Evolutionary conservation across 2,888 invertebrate species (phyloP).

Genomic region (Tiliacea aurago): DNA sequence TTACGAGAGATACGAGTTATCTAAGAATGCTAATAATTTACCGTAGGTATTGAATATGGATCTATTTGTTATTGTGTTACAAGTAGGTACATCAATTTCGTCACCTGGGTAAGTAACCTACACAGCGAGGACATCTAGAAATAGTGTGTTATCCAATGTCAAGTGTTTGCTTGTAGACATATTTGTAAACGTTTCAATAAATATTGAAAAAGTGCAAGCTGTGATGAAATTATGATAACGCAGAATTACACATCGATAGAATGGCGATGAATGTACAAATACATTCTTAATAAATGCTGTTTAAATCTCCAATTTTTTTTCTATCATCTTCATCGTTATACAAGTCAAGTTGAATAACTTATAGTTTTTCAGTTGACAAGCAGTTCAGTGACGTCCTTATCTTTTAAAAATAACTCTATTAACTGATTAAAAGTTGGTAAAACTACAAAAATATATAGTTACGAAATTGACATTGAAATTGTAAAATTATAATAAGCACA

Average conservation of each 20-base stretch:
- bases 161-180: conserved; percentile 63
- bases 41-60: conserved; percentile 12
- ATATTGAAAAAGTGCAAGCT: conserved; percentile 60
- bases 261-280: conserved; percentile 22
- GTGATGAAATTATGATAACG: conserved; percentile 50
- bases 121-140: conserved; percentile 63
- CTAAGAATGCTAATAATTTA: conserved; percentile 23
- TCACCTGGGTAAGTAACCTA: conserved; percentile 22
- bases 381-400: background rate
- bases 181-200: conserved; percentile 58
- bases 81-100: conserved; percentile 26
- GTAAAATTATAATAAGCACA: conserved; percentile 32
- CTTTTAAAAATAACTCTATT: background rate
- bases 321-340: background rate
- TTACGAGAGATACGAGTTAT: conserved; percentile 32
- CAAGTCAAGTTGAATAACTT: background rate
- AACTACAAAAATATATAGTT: conserved; percentile 2
- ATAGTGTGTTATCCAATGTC: conserved; percentile 74
- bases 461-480: conserved; percentile 52
- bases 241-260: conserved; percentile 30
- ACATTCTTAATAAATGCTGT: conserved; percentile 8
- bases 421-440: conserved; percentile 11
- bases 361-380: background rate
- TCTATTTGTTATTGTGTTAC: conserved; percentile 25
- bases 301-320: background rate